Evolutionary conservation across 2,888 invertebrate species (phyloP), one percentile per base, ranked within the genome.

Genomic region (Eustalomyia histrio): DNA sequence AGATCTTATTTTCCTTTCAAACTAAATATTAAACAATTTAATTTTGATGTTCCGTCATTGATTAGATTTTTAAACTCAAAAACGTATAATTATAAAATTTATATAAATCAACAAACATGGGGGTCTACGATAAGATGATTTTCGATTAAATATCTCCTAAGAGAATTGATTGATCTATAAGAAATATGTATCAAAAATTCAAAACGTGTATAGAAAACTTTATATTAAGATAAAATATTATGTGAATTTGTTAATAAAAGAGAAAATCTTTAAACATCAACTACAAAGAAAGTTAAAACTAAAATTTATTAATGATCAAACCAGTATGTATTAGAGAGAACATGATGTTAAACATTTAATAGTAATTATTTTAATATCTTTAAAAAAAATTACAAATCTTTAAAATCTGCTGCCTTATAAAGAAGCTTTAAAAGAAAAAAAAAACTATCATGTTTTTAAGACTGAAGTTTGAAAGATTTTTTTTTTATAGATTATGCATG

Each of bases 361-460:
- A 29, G 63, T 50, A 29, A 63, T 43, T 14, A 18, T 61, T 6
- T 12, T 12, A 63, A 61, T 61, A 35, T 43, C 60, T 58, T 35
- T 58, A 39, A 5, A 43, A 12, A 47, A 8, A 21, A 47, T 24
- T 29, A 18, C 1, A 63, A 47, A 17, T 43, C 5, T 21, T 47
- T 16, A 58, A n/a, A 16, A 47, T 14, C 43, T 47, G 43, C 43
- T 47, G 43, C n/a, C 43, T 5, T 6, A n/a, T n/a, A 6, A n/a
- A 47, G 43, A 14, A 47, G 43, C n/a, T 47, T 47, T 47, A 2
- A 7, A 78, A 43, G 10, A 7, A 78, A 43, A 67, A 17, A 35
- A 35, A 64, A 64, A 39, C 21, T 29, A 29, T 29, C 69, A 69
- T 64, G 76, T 71, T 63, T 69, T 39, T 47, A 4, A 72, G 33